These are phyloP conservation scores for Teleopsis dalmanni DNA, from an alignment of 1,140 invertebrate genomes.

Conservation along the genomic window DNA sequence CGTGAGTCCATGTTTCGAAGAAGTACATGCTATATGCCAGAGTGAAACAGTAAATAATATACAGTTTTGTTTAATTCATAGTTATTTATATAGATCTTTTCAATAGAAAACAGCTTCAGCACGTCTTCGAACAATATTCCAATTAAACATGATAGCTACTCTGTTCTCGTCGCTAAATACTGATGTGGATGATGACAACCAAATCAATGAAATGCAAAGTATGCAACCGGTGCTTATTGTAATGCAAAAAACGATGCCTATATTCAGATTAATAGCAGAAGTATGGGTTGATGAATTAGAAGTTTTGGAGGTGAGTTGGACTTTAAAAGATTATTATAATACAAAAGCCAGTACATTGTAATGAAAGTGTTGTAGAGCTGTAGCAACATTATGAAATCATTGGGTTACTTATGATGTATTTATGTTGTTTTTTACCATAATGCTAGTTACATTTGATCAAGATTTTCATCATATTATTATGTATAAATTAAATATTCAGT, in stretches of 20 bases:
- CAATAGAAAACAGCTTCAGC: slow-evolving; percentile 44
- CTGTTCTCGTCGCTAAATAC: slow-evolving; percentile 61
- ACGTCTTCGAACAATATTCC: slow-evolving; percentile 47
- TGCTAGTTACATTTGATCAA: not conserved
- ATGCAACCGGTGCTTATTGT: slow-evolving; percentile 50
- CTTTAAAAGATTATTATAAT: too few relatives aligned
- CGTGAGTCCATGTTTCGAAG: slow-evolving; percentile 58
- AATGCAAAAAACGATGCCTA: slow-evolving; percentile 54
- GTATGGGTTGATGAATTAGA: slow-evolving; percentile 51
- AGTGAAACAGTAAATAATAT: slow-evolving; percentile 38
- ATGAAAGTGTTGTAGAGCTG: too few relatives aligned
- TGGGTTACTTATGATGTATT: too few relatives aligned
- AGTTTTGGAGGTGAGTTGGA: slow-evolving; percentile 52
- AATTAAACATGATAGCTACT: slow-evolving; percentile 62
- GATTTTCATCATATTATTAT: too few relatives aligned
- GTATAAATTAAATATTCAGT: too few relatives aligned
- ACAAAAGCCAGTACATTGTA: not conserved
- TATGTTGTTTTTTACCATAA: too few relatives aligned
- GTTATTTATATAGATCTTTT: not conserved
- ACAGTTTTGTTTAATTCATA: not conserved
- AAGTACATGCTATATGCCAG: slow-evolving; percentile 52
- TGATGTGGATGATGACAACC: slow-evolving; percentile 27
- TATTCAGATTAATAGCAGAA: slow-evolving; percentile 50
- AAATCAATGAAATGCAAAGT: slow-evolving; percentile 24
- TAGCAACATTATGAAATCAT: too few relatives aligned